Evolutionary conservation across 2,888 invertebrate species (phyloP).

Genomic region (Zygothrica quintamaculata): DNA sequence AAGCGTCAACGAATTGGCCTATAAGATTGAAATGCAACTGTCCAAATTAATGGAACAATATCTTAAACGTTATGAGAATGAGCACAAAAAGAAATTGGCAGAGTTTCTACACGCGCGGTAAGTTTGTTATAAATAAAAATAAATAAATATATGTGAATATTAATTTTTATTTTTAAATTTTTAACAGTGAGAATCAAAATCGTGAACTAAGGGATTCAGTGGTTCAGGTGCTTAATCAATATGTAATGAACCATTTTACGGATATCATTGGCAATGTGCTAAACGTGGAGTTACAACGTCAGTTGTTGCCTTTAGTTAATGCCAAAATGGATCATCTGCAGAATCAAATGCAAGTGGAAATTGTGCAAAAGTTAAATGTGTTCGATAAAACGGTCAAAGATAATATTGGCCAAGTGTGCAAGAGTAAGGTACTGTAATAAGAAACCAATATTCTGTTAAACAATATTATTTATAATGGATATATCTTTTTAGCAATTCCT

Average conservation of each 20-base stretch:
- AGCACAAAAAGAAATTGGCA: constrained; percentile 82
- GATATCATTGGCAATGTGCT: constrained; percentile 86
- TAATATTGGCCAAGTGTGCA: constrained; percentile 91
- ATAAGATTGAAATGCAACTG: constrained; percentile 83
- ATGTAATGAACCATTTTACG: constrained; percentile 85
- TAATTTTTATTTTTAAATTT: background rate
- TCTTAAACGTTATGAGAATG: constrained; percentile 83
- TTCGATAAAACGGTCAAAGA: constrained; percentile 91
- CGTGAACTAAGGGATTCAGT: constrained; percentile 86
- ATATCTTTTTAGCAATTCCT: constrained; percentile 88
- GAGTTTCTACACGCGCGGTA: constrained; percentile 82
- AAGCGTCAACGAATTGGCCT: constrained; percentile 79
- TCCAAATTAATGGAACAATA: constrained; percentile 84
- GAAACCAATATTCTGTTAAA: background rate
- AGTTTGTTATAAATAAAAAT: background rate
- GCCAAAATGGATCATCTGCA: constrained; percentile 85
- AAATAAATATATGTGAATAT: background rate
- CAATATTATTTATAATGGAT: constrained; percentile 6
- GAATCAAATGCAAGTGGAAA: constrained; percentile 89
- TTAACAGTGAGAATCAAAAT: constrained; percentile 84
- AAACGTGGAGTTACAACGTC: constrained; percentile 86
- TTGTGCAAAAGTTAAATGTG: constrained; percentile 89
- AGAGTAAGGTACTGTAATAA: constrained; percentile 88
- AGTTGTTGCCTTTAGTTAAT: constrained; percentile 86
- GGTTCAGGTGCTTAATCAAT: constrained; percentile 86